Evolutionary conservation across 2,113 vertebrate species (phyloP).

Genomic region (Piprites chloris): DNA sequence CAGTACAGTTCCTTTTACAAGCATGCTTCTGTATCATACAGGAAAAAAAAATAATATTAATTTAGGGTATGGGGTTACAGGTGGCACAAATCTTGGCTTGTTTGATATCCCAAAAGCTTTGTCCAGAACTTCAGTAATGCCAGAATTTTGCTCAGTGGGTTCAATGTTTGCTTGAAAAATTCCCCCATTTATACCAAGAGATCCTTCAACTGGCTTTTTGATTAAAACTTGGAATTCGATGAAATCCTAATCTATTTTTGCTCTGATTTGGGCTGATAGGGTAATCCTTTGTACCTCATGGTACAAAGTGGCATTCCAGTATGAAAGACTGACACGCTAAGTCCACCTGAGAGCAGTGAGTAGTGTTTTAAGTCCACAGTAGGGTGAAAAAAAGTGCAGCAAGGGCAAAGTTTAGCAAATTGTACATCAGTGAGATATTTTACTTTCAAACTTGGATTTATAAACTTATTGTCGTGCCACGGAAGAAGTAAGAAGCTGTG

Average conservation of each 20-base stretch:
- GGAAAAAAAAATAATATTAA: background rate
- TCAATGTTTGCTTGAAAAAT: background rate
- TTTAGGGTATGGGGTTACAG: background rate
- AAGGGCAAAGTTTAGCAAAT: conserved; percentile 24
- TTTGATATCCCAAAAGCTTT: background rate
- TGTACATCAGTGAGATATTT: conserved; percentile 40
- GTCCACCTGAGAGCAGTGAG: background rate
- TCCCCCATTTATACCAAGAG: background rate
- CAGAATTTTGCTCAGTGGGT: background rate
- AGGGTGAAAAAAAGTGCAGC: conserved; percentile 9
- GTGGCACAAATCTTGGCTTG: background rate
- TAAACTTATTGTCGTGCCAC: conserved; percentile 64
- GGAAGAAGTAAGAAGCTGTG: conserved; percentile 66
- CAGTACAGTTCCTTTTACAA: background rate
- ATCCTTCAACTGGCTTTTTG: background rate
- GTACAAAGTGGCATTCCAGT: background rate
- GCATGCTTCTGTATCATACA: background rate
- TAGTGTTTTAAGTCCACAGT: background rate
- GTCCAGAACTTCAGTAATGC: background rate
- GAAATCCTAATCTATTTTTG: background rate
- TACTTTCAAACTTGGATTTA: conserved; percentile 61
- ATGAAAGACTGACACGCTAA: background rate
- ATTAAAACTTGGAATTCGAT: background rate
- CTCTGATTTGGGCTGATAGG: background rate
- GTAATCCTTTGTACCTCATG: background rate